Base-by-base conservation (phyloP, 2,797 vertebrate species). In the Scyliorhinus canicula region DNA sequence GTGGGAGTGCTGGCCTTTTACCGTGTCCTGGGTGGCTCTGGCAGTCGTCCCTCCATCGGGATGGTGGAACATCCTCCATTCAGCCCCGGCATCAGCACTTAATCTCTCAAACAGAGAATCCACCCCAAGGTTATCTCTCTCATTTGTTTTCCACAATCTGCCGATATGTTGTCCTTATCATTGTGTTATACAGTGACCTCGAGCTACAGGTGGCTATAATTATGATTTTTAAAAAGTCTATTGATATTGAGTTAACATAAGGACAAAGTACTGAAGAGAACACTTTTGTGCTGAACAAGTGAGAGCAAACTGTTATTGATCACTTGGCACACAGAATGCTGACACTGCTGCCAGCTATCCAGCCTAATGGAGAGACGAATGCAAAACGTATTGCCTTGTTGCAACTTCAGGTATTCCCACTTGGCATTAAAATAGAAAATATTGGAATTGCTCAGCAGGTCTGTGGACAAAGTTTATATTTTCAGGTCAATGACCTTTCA, bases 161-260 rank as follows among this genome's bases (percentile, higher is more conserved):
- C 14, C n/a, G 60, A 14, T 69, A 9, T 52, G 35, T 26, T 44
- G 7, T 52, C 26, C 44, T 94, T 47, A 52, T 5, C 28, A 4
- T 35, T 74, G 28, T 74, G 3, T 52, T 52, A 1, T 9, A 9
- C 60, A n/a, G 31, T 60, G 31, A 90, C 52, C 55, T n/a, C 4
- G 6, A 28, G 44, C 6, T 50, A 71, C 0, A 3, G 16, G 2
- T 60, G 40, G 40, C 21, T 31, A 44, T 69, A 55, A 52, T 74
- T n/a, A 63, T 50, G 40, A 50, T 67, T 47, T 71, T 69, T 11
- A 9, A 35, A 52, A 74, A 94, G n/a, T 35, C 65, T 35, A 35
- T 52, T 94, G 47, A 55, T 94, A 71, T 74, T 94, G 40, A 94
- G 14, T 55, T 14, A 94, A 71, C 67, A 94, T 94, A n/a, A n/a